phyloP scores from a whole-genome alignment of 2,888 invertebrate genomes.

The Lycia hirtaria region DNA sequence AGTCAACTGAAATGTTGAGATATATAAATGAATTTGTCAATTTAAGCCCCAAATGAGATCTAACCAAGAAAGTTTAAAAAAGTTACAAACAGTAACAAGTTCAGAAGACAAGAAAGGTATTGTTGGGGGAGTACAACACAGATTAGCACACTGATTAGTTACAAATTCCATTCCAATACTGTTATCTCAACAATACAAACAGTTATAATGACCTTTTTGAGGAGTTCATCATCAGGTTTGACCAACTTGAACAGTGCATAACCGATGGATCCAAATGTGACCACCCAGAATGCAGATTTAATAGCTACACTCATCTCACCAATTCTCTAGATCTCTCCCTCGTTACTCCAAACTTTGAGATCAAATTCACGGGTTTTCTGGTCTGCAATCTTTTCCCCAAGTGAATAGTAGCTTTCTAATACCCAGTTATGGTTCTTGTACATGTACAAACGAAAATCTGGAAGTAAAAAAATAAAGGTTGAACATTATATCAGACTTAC shows the following conservation, averaged over 20 bases:
- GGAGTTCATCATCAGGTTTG: slow-evolving; percentile 83
- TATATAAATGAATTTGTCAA: too few species aligned
- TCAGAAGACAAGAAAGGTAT: too few species aligned
- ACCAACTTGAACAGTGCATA: slow-evolving; percentile 85
- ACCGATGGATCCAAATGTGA: slow-evolving; percentile 85
- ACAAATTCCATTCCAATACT: slow-evolving; percentile 44
- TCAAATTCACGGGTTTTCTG: slow-evolving; percentile 83
- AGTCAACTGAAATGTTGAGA: too few species aligned
- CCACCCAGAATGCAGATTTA: slow-evolving; percentile 85
- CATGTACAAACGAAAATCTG: slow-evolving; percentile 90
- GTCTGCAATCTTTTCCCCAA: slow-evolving; percentile 87
- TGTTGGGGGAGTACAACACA: slow-evolving; percentile 50
- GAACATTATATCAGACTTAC: too few species aligned
- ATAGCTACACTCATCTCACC: slow-evolving; percentile 81
- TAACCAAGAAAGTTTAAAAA: too few species aligned
- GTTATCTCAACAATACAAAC: slow-evolving; percentile 38
- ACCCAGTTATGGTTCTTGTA: slow-evolving; percentile 87
- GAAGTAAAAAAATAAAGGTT: slow-evolving; percentile 44
- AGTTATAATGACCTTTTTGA: slow-evolving; percentile 79
- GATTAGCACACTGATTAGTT: slow-evolving; percentile 51
- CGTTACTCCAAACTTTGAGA: slow-evolving; percentile 83
- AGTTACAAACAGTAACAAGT: too few species aligned
- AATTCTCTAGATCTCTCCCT: slow-evolving; percentile 74
- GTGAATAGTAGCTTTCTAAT: slow-evolving; percentile 88
- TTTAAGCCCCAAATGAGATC: too few species aligned